phyloP scores from a whole-genome alignment of 1,140 invertebrate genomes.

The Bombus soroeensis region DNA sequence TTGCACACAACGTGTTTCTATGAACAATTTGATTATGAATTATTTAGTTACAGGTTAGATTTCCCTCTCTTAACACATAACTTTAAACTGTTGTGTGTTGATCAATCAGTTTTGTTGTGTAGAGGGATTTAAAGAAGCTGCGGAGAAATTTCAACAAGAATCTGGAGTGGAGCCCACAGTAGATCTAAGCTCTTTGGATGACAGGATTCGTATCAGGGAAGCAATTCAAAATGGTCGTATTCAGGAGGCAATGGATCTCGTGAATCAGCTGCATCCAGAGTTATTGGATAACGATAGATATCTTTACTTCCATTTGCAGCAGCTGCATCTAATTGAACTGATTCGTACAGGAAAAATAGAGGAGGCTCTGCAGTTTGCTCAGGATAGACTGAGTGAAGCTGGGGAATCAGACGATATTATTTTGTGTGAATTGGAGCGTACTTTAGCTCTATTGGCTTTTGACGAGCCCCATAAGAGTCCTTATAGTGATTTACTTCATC shows the following conservation, averaged over 20 bases:
- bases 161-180: slow-evolving; percentile 94
- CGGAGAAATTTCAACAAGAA: slow-evolving; percentile 97
- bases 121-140: slow-evolving; percentile 99
- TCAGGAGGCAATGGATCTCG: slow-evolving; percentile 95
- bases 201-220: slow-evolving; percentile 96
- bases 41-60: slow-evolving; percentile 96
- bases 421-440: slow-evolving; percentile 91
- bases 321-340: slow-evolving; percentile 97
- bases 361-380: slow-evolving; percentile 97
- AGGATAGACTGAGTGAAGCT: slow-evolving; percentile 95
- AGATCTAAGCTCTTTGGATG: slow-evolving; percentile 94
- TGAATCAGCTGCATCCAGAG: slow-evolving; percentile 97
- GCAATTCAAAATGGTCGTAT: slow-evolving; percentile 97
- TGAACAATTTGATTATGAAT: slow-evolving; percentile 99
- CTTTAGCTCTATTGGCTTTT: slow-evolving; percentile 97
- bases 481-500: slow-evolving; percentile 96
- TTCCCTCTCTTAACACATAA: slow-evolving; percentile 13
- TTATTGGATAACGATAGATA: slow-evolving; percentile 97
- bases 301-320: slow-evolving; percentile 97
- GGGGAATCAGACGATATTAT: slow-evolving; percentile 94
- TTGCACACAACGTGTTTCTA: slow-evolving; percentile 93
- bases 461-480: slow-evolving; percentile 97
- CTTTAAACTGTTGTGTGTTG: not conserved
- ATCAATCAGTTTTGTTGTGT: slow-evolving; percentile 22
- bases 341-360: slow-evolving; percentile 96